phyloP scores from a whole-genome alignment of 37 sponge, comb jelly and placozoan species.

The Crambe crambe region DNA sequence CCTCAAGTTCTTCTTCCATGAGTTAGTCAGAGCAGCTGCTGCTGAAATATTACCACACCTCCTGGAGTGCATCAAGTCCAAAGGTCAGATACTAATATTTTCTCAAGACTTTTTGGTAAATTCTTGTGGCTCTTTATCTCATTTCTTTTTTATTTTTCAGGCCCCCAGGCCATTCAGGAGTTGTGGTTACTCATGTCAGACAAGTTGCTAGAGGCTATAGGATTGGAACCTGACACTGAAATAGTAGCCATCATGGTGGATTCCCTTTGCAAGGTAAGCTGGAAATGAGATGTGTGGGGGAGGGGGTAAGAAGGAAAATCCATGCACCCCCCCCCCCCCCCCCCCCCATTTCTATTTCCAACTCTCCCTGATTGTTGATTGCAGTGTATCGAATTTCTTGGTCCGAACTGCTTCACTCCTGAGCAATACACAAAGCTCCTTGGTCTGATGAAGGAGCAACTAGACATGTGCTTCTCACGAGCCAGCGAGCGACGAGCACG shows the following conservation, averaged over 20 bases:
- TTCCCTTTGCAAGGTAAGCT: constrained; percentile 74
- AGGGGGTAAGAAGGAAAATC: too few species aligned
- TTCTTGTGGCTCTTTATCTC: neutral
- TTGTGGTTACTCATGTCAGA: constrained; percentile 86
- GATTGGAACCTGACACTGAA: constrained; percentile 89
- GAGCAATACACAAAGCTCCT: constrained; percentile 82
- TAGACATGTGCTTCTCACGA: constrained; percentile 74
- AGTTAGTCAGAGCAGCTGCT: constrained; percentile 93
- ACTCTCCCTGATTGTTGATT: too few species aligned
- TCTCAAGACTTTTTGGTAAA: neutral
- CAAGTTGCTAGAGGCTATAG: constrained; percentile 86
- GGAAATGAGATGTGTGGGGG: neutral
- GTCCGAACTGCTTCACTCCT: constrained; percentile 87
- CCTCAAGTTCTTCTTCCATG: constrained; percentile 94
- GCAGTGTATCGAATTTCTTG: constrained; percentile 90
- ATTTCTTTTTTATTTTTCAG: constrained; percentile 13
- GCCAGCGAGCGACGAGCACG: constrained; percentile 75
- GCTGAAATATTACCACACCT: constrained; percentile 95
- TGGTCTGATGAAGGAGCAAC: constrained; percentile 66
- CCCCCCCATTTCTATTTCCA: neutral
- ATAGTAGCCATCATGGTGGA: constrained; percentile 83
- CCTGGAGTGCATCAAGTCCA: constrained; percentile 83
- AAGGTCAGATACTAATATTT: constrained; percentile 52
- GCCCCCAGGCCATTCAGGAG: constrained; percentile 51
- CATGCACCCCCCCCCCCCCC: too few species aligned